These are phyloP conservation scores for Xerus inauris DNA, from an alignment of 2,113 vertebrate species.

Conservation along the genomic window DNA sequence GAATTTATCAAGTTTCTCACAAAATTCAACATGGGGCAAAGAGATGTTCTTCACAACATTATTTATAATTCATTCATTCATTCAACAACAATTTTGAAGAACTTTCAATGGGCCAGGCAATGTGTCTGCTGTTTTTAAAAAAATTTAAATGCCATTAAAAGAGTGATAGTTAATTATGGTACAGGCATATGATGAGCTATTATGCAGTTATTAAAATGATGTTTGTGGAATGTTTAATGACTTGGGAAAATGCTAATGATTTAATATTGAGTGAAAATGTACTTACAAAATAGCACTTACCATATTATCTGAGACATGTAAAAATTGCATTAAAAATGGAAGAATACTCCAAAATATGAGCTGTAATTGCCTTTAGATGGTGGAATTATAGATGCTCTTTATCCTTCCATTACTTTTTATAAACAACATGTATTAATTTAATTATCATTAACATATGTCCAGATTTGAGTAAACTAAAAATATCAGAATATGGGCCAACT, in stretches of 20 bases:
- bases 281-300: conserved; percentile 74
- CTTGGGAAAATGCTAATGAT: conserved; percentile 75
- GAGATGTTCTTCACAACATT: conserved; percentile 44
- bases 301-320: conserved; percentile 67
- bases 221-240: conserved; percentile 77
- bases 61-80: conserved; percentile 30
- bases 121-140: conserved; percentile 49
- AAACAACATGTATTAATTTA: conserved; percentile 39
- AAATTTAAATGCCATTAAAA: conserved; percentile 59
- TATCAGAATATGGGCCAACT: background rate
- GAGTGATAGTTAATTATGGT: conserved; percentile 64
- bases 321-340: conserved; percentile 68
- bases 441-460: conserved; percentile 32
- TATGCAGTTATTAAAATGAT: conserved; percentile 71
- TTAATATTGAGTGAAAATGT: conserved; percentile 67
- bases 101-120: background rate
- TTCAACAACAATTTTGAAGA: conserved; percentile 19
- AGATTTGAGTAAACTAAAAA: conserved; percentile 18
- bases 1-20: conserved; percentile 3
- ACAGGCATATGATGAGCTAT: conserved; percentile 67
- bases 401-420: background rate
- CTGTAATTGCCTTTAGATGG: conserved; percentile 43
- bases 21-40: conserved; percentile 2
- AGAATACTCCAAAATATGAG: conserved; percentile 64
- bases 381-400: background rate